Conservation (phyloP, 2,113 vertebrate species). For the Paramisgurnus dabryanus region DNA sequence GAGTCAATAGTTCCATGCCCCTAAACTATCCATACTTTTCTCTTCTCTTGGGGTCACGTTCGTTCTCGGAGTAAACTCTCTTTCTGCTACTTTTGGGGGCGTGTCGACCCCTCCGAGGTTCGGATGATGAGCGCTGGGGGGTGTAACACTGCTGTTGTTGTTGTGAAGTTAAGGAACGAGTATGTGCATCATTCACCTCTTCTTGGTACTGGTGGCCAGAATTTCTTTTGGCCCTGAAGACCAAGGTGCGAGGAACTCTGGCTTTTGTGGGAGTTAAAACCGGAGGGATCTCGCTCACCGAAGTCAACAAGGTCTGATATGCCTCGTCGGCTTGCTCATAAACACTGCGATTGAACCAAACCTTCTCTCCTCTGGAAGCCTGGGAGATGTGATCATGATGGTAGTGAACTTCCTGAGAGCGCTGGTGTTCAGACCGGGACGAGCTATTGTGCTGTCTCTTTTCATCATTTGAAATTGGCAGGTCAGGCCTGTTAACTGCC, state of each 20-base stretch:
- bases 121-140: conserved; percentile 67
- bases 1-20: conserved; percentile 57
- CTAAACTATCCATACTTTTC: conserved; percentile 70
- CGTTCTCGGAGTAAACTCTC: conserved; percentile 69
- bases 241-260: conserved; percentile 48
- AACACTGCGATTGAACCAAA: conserved; percentile 59
- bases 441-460: conserved; percentile 47
- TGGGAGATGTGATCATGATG: conserved; percentile 56
- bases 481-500: conserved; percentile 43
- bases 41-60: conserved; percentile 60
- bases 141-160: conserved; percentile 54
- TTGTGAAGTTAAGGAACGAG: conserved; percentile 53
- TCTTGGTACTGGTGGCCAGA: conserved; percentile 26
- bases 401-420: conserved; percentile 59
- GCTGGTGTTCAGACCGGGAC: conserved; percentile 65
- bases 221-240: conserved; percentile 59
- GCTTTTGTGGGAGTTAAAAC: conserved; percentile 60
- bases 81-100: conserved; percentile 57
- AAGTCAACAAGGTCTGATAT: conserved; percentile 50
- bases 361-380: conserved; percentile 56
- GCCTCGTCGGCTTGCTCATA: conserved; percentile 52
- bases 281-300: not conserved
- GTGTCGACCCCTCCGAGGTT: conserved; percentile 48
- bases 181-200: conserved; percentile 15
- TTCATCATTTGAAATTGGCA: conserved; percentile 57